Evolutionary conservation across 2,888 invertebrate genomes (phyloP), one percentile per base, ranked within the genome.

Genomic region (Sicus ferrugineus): DNA sequence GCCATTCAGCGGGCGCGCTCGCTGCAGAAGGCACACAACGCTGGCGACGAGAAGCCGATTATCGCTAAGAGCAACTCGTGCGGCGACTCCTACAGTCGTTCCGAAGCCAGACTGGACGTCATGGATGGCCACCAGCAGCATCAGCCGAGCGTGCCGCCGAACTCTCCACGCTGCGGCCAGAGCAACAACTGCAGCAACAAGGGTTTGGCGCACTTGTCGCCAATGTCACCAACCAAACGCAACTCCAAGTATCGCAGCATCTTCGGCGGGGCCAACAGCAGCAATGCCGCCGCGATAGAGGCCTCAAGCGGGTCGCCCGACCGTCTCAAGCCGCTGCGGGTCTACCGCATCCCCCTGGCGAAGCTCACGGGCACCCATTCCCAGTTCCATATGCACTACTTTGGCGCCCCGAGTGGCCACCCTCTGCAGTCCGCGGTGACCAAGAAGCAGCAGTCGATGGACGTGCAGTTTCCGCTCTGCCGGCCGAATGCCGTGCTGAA

Each of bases 11-110:
- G 82, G 6, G 82, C 81, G 1, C 71, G 80, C 21, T 82, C 82
- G 6, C 68, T 82, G 50, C 81, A 82, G 67, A 80, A 81, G 70
- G 75, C 80, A 5, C 75, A 74, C 67, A 76, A 77, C 59, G 72
- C 75, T 6, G 72, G 73, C 52, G 81, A 81, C 26, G 76, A 75
- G 21, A 80, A 79, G 62, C 79, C 80, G 0, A 59, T 75, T 4
- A 82, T 82, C 56, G 80, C 82, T 0, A 82, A 81, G 65, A 81
- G 81, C 67, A 82, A 80, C 69, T 81, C 81, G 1, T 82, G 79
- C 59, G 80, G 81, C 4, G 81, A 81, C 69, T 75, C 80, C 0
- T 79, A 79, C 59, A 71, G 48, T 52, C 71, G 52, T 68, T 71
- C 66, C 71, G 6, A 78, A 31, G 52, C 38, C 66, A 38, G 4